These are phyloP conservation scores for Solea solea DNA, from an alignment of 2,113 vertebrate genomes.

Conservation along the genomic window DNA sequence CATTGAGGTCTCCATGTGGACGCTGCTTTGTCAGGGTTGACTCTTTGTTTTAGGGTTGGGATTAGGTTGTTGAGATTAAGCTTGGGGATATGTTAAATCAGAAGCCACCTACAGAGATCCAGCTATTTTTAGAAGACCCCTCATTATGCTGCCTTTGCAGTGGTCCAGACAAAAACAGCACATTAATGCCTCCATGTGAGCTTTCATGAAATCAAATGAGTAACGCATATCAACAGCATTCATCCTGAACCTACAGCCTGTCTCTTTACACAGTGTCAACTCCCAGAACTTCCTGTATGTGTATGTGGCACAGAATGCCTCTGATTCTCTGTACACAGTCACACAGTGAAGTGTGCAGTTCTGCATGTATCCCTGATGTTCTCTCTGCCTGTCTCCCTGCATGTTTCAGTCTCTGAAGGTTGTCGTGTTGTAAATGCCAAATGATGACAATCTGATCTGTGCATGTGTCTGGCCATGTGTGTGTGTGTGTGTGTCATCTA, in stretches of 20 bases:
- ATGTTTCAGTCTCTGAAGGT: conserved; percentile 33
- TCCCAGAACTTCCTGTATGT: background rate
- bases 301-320: conserved; percentile 23
- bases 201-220: background rate
- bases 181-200: background rate
- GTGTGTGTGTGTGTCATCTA: conserved; percentile 32
- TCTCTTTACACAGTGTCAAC: too few species aligned
- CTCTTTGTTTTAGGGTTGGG: background rate
- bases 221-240: background rate
- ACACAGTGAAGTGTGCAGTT: conserved; percentile 33
- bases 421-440: conserved; percentile 58
- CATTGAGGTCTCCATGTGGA: background rate
- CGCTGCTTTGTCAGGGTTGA: background rate
- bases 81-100: background rate
- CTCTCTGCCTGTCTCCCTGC: conserved; percentile 19
- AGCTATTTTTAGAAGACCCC: too few species aligned
- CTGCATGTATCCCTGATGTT: conserved; percentile 29
- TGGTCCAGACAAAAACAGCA: background rate
- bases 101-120: too few species aligned
- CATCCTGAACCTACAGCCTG: background rate
- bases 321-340: conserved; percentile 40
- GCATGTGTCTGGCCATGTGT: background rate
- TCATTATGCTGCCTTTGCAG: background rate
- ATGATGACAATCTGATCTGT: conserved; percentile 44
- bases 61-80: background rate